Evolutionary conservation across 53 echinoderm and acorn worm genomes (phyloP), one percentile per base, ranked within the genome.

Genomic region (Astropecten irregularis): DNA sequence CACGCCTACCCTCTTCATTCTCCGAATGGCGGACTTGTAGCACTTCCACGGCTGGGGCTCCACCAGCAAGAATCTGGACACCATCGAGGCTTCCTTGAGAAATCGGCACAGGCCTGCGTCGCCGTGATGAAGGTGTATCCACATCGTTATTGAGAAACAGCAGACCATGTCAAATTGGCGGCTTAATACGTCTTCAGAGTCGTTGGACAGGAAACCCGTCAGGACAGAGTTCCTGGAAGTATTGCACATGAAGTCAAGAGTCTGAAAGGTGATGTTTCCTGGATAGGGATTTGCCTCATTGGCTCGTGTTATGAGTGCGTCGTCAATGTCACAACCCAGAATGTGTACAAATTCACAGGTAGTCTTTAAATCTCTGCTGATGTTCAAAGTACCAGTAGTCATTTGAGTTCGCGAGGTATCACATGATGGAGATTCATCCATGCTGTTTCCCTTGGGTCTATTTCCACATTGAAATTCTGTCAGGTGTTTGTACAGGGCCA

Each of bases 31-130:
- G 40, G 82, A 82, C 30, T 51, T 85, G 62, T 90, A 90, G 26
- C 90, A 90, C 69, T 82, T 90, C 90, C 90, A 90, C 6, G 90
- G 90, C 50, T 90, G 90, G 0, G 90, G 90, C 69, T 90, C 90
- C 46, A 90, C 53, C 0, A 90, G 66, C 3, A 90, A 47, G 50
- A 68, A 90, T 19, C 58, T 50, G 25, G 85, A 77, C 33, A 69
- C 42, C 23, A 36, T 30, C 15, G 85, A 69, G 18, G 85, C 73
- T 15, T 73, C 48, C 28, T 50, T 28, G 2, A 90, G 81, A 35
- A 90, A 90, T 23, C 62, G 40, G 27, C 37, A 60, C 68, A 90
- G 44, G 4, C 90, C 90, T 1, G 29, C 19, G 25, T 90, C 90
- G 3, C 90, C 90, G 28, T 90, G 76, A n/a, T 85, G 77, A 3